Evolutionary conservation across 2,888 invertebrate species (phyloP).

Genomic region (Drosophila austrosaltans): DNA sequence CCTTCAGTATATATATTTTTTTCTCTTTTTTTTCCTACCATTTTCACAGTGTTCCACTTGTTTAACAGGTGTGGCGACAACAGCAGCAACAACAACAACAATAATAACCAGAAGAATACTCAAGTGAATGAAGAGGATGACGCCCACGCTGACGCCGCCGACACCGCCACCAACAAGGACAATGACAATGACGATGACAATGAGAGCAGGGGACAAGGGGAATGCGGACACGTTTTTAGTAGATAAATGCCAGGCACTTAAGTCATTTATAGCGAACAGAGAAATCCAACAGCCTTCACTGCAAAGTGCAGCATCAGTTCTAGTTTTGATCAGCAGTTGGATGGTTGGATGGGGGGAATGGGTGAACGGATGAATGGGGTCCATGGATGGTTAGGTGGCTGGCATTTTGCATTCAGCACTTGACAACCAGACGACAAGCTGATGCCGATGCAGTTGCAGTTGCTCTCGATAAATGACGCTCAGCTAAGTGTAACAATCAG

Average conservation of each 20-base stretch:
- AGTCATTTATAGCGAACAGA: conserved; percentile 64
- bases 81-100: conserved; percentile 27
- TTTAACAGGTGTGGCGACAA: conserved; percentile 62
- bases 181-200: conserved; percentile 35
- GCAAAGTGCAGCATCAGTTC: conserved; percentile 46
- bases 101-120: conserved; percentile 11
- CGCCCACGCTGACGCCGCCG: conserved; percentile 25
- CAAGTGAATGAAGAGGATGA: conserved; percentile 17
- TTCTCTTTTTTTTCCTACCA: not conserved
- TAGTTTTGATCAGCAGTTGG: conserved; percentile 23
- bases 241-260: conserved; percentile 76
- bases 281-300: conserved; percentile 40
- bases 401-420: conserved; percentile 69
- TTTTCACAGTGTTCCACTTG: conserved; percentile 29
- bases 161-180: conserved; percentile 44
- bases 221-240: conserved; percentile 52
- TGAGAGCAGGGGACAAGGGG: conserved; percentile 4
- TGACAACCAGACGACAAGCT: conserved; percentile 44
- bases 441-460: conserved; percentile 60
- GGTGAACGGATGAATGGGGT: not conserved
- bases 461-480: conserved; percentile 48
- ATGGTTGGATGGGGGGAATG: not conserved
- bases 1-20: conserved; percentile 1
- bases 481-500: conserved; percentile 61
- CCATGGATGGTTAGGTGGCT: conserved; percentile 29